phyloP scores from a whole-genome alignment of 2,888 invertebrate genomes.

The Shargacucullia verbasci region DNA sequence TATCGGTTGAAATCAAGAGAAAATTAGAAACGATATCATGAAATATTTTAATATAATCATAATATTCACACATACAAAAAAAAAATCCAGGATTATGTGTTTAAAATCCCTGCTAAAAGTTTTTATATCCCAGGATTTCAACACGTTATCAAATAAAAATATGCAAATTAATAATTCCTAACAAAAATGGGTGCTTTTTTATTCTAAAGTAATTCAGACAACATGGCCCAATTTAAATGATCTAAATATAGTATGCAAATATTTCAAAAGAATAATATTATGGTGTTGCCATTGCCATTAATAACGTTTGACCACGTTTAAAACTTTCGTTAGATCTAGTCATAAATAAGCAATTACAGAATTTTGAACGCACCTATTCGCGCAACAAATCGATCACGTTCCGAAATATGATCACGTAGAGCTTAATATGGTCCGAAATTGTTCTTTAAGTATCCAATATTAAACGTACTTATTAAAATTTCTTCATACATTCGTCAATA shows the following conservation, averaged over 20 bases:
- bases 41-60: no score
- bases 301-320: slow-evolving; percentile 25
- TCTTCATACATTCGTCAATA: slow-evolving; percentile 50
- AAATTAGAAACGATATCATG: no score
- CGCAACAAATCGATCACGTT: slow-evolving; percentile 61
- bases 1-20: no score
- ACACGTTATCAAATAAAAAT: slow-evolving; percentile 42
- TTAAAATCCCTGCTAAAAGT: slow-evolving; percentile 13
- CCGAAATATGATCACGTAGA: slow-evolving; percentile 62
- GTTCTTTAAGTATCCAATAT: slow-evolving; percentile 53
- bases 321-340: slow-evolving; percentile 47
- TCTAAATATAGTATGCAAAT: slow-evolving; percentile 6
- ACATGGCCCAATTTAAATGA: slow-evolving; percentile 9
- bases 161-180: slow-evolving; percentile 40
- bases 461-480: slow-evolving; percentile 47
- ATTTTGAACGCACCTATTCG: slow-evolving; percentile 52
- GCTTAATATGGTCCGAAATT: slow-evolving; percentile 50
- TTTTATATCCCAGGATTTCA: slow-evolving; percentile 17
- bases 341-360: slow-evolving; percentile 48
- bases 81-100: no score
- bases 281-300: slow-evolving; percentile 1
- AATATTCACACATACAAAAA: no score
- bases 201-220: slow-evolving; percentile 14
- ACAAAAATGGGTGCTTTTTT: slow-evolving; percentile 30
- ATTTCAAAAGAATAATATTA: slow-evolving; percentile 28